phyloP scores from a whole-genome alignment of 1,140 invertebrate genomes.

The Bombus sylvicola region DNA sequence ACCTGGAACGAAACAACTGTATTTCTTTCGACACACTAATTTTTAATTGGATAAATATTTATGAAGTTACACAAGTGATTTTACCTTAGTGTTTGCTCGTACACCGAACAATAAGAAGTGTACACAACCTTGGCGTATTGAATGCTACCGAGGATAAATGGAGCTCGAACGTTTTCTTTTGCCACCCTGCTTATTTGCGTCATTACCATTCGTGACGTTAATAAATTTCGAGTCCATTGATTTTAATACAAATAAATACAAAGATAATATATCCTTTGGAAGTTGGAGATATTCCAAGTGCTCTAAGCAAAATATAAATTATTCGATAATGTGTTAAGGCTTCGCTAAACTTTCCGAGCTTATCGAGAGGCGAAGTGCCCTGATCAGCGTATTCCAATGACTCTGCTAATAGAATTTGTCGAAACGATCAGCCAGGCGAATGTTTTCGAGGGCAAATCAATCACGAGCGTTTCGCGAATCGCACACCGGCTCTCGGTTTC shows the following conservation, averaged over 20 bases:
- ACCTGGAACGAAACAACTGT: neutral
- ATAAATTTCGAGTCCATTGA: neutral
- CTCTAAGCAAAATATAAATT: neutral
- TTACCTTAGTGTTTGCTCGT: neutral
- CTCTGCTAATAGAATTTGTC: conserved; percentile 9
- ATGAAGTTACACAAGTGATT: conserved; percentile 13
- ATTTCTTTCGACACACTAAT: neutral
- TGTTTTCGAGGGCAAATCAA: conserved; percentile 17
- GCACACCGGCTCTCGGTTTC: too few relatives aligned
- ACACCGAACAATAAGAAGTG: conserved; percentile 31
- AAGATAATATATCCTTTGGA: neutral
- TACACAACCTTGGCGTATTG: neutral
- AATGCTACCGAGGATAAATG: neutral
- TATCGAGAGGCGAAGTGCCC: neutral
- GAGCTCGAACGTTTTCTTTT: neutral
- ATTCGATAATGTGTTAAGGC: neutral
- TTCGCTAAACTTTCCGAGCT: too few relatives aligned
- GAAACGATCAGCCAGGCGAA: neutral
- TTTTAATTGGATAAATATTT: conserved; percentile 9
- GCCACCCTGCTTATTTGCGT: neutral
- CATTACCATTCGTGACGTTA: neutral
- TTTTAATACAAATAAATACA: neutral
- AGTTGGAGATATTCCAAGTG: neutral
- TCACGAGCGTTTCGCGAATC: neutral
- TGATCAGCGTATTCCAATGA: neutral